Conservation (phyloP, 92 coral and sea anemone species). For the Pocillopora grandis region DNA sequence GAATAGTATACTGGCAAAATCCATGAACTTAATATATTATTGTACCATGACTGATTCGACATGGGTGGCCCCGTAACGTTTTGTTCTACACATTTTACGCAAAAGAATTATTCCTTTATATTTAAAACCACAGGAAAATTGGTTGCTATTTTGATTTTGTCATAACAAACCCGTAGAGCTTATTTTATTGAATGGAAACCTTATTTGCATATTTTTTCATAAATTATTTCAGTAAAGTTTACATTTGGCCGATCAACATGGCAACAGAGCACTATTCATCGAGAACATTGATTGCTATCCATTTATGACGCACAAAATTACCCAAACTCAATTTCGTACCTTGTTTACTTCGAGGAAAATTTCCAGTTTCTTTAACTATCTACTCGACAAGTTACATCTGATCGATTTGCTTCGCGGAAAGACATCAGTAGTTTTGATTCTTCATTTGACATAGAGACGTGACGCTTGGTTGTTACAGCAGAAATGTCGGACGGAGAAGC, state of each 20-base stretch:
- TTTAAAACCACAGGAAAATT: slow-evolving; percentile 3
- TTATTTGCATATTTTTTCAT: slow-evolving; percentile 46
- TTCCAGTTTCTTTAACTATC: not conserved
- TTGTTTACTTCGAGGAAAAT: not conserved
- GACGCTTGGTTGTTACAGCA: not conserved
- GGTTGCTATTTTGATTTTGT: slow-evolving; percentile 48
- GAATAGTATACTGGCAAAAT: too few relatives aligned
- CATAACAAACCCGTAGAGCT: slow-evolving; percentile 1
- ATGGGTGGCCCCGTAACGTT: not conserved
- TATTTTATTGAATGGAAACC: not conserved
- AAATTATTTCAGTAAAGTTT: slow-evolving; percentile 20
- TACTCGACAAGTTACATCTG: not conserved
- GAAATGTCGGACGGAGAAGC: slow-evolving; percentile 56
- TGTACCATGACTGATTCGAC: not conserved
- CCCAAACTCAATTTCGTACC: not conserved
- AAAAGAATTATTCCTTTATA: not conserved
- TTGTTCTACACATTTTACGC: not conserved
- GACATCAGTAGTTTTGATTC: not conserved
- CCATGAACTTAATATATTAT: too few relatives aligned
- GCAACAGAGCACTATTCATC: slow-evolving; percentile 37
- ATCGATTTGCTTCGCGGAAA: not conserved
- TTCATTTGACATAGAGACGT: not conserved
- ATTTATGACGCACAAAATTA: slow-evolving; percentile 1
- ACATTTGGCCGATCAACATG: slow-evolving; percentile 35
- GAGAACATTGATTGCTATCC: slow-evolving; percentile 10